Percentiles rank a stretch among this genome's conserved stretches.
Evolutionary conservation across 2,797 vertebrate genomes (phyloP).

Genomic region (Chanos chanos): DNA sequence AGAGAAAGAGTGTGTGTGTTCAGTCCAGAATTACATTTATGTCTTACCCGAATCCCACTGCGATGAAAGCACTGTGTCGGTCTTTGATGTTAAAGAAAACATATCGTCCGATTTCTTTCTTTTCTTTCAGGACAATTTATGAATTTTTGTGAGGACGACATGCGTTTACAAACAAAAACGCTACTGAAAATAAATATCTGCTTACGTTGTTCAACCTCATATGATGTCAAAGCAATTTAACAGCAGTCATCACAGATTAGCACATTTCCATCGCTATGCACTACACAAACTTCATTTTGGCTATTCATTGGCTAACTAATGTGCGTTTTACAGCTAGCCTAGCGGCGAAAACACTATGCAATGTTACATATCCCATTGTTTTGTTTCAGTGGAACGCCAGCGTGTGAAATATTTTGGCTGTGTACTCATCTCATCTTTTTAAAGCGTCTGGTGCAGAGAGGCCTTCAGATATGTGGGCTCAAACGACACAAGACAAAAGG

Average conservation of each 20-base stretch:
- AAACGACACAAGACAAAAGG: slow-evolving; percentile 62
- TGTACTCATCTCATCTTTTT: slow-evolving; percentile 27
- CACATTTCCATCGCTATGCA: slow-evolving; percentile 20
- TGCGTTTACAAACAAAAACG: no score
- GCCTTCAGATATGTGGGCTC: slow-evolving; percentile 56
- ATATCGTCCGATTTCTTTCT: neutral
- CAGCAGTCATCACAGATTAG: neutral
- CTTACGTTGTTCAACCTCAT: neutral
- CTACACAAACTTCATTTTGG: neutral
- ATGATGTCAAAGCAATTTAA: neutral
- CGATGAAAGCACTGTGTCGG: slow-evolving; percentile 1
- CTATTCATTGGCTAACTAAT: slow-evolving; percentile 16
- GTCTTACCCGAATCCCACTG: neutral
- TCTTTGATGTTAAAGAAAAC: no score
- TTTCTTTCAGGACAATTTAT: neutral
- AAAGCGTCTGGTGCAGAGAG: slow-evolving; percentile 46
- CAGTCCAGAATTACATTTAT: no score
- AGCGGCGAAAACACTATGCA: slow-evolving; percentile 7
- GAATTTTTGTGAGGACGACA: no score
- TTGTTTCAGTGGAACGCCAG: slow-evolving; percentile 4
- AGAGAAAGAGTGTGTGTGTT: no score
- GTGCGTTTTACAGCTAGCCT: slow-evolving; percentile 4
- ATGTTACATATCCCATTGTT: slow-evolving; percentile 16
- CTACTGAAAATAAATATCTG: neutral
- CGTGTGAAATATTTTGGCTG: slow-evolving; percentile 14